phyloP scores from a whole-genome alignment of 2,888 invertebrate species.

The Machimus atricapillus region DNA sequence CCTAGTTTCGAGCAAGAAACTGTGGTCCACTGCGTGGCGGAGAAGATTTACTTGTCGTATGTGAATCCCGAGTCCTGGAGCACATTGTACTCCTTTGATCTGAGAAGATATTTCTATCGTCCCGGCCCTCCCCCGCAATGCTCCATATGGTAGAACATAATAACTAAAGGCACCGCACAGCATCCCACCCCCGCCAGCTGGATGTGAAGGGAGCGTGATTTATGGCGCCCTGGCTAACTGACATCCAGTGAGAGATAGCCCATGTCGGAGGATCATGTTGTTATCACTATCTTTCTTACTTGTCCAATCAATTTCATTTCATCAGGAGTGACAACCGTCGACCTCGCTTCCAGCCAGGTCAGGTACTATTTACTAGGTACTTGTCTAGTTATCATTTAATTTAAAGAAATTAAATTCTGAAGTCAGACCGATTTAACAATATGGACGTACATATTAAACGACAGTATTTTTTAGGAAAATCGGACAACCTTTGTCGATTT shows the following conservation, averaged over 20 bases:
- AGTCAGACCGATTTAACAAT: background rate
- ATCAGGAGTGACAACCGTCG: background rate
- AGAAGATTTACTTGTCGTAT: background rate
- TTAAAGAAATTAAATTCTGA: background rate
- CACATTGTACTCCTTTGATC: background rate
- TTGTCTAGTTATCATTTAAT: background rate
- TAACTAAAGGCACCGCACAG: background rate
- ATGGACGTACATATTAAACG: background rate
- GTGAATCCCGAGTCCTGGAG: background rate
- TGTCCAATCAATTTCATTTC: conserved; percentile 9
- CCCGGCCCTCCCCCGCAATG: background rate
- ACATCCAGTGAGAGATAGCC: conserved; percentile 6
- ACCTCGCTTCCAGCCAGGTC: background rate
- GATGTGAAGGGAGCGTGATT: conserved; percentile 12
- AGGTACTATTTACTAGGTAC: background rate
- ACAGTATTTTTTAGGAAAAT: background rate
- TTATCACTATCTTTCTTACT: conserved; percentile 5
- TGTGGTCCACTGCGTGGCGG: background rate
- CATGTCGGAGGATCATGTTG: conserved; percentile 7
- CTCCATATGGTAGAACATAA: conserved; percentile 1
- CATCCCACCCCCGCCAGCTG: background rate
- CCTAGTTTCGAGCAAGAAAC: background rate
- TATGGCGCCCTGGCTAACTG: conserved; percentile 11
- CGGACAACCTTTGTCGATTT: background rate
- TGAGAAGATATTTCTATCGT: background rate